Evolutionary conservation across 2,113 vertebrate species (phyloP).

Genomic region (Lagopus muta): DNA sequence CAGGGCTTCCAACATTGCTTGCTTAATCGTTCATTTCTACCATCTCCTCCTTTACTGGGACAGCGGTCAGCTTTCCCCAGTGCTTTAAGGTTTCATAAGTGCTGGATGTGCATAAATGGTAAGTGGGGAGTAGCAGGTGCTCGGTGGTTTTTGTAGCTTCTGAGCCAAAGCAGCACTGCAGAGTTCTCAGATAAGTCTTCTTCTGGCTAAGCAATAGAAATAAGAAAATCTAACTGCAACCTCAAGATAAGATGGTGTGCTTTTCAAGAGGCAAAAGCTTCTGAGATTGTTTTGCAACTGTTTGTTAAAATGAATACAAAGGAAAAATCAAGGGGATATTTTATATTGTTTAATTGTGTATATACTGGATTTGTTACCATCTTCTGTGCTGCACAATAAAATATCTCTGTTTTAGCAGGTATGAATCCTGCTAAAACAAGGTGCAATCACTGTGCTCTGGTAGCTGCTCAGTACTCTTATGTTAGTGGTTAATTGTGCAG

Average conservation of each 20-base stretch:
- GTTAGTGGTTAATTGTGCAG: background rate
- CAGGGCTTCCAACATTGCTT: background rate
- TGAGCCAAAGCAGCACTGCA: background rate
- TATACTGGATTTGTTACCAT: background rate
- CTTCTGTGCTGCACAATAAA: constrained; percentile 11
- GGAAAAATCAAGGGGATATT: background rate
- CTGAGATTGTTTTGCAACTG: background rate
- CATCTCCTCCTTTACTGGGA: background rate
- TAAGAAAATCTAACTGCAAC: background rate
- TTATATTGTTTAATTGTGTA: background rate
- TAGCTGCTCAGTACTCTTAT: background rate
- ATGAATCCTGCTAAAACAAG: background rate
- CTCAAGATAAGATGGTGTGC: background rate
- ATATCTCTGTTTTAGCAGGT: background rate
- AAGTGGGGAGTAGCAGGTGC: background rate
- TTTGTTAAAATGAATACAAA: background rate
- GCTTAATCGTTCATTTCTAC: background rate
- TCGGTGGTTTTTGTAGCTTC: background rate
- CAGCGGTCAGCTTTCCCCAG: background rate
- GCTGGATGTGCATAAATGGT: background rate
- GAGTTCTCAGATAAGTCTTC: background rate
- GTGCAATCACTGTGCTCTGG: background rate
- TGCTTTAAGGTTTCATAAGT: background rate
- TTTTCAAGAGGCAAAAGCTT: background rate
- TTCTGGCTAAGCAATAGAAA: background rate